Percentiles rank a stretch among this genome's conserved stretches.
Conservation (phyloP, 1,140 invertebrate genomes). For the Drosophila neocordata region DNA sequence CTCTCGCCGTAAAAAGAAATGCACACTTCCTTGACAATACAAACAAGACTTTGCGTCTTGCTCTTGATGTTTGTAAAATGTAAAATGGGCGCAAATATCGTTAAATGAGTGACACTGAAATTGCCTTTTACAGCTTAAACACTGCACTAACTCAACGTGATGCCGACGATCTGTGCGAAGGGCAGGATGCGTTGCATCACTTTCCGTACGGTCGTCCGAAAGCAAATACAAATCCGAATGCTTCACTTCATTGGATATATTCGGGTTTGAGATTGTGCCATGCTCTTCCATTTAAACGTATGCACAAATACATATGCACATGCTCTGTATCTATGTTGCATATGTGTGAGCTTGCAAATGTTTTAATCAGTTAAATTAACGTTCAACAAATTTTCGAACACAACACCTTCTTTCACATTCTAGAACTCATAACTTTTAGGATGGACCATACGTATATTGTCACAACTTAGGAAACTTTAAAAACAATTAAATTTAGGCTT, state of each 20-base stretch:
- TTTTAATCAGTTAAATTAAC: too few species aligned
- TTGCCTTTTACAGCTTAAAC: conserved; percentile 50
- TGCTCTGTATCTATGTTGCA: background rate
- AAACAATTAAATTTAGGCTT: too few species aligned
- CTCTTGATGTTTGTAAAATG: conserved; percentile 27
- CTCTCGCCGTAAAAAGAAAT: conserved; percentile 35
- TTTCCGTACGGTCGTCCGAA: conserved; percentile 47
- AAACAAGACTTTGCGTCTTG: conserved; percentile 41
- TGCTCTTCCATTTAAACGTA: conserved; percentile 16
- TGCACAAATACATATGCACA: conserved; percentile 1
- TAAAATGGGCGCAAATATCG: conserved; percentile 68
- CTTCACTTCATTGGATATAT: conserved; percentile 1
- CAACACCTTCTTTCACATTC: too few species aligned
- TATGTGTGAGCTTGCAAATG: too few species aligned
- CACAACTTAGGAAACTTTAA: too few species aligned
- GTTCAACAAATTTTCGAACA: too few species aligned
- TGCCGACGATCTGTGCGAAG: conserved; percentile 55
- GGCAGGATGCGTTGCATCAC: conserved; percentile 69
- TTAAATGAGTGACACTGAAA: conserved; percentile 48
- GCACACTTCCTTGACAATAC: conserved; percentile 56
- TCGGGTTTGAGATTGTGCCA: conserved; percentile 1
- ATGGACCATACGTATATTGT: too few species aligned
- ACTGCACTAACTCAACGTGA: conserved; percentile 46
- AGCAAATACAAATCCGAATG: background rate
- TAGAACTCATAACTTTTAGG: too few species aligned